Evolutionary conservation across 2,888 invertebrate genomes (phyloP), one percentile per base, ranked within the genome.

Genomic region (Meandrusa payeni): DNA sequence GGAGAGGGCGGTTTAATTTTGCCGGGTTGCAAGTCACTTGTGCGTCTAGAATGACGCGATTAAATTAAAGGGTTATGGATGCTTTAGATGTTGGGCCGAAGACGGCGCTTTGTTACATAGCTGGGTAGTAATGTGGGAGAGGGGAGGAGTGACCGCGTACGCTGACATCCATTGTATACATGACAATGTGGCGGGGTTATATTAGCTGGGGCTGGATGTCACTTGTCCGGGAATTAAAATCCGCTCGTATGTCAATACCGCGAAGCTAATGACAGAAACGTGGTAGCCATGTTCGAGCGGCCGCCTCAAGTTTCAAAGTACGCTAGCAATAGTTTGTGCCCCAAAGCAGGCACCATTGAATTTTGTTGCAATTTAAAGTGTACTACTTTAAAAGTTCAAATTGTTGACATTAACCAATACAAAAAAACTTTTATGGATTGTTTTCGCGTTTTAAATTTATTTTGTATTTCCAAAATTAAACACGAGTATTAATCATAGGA

Each of bases 151-250:
- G 71, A 74, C 65, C 70, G 71, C 69, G 41, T 54, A 46, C 60
- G 64, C 48, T 62, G 68, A 73, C 68, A 69, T 69, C 64, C 75
- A 68, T 62, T 59, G 56, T 65, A 55, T 61, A 68, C 60, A 65
- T 64, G 64, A 69, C 64, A 61, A 64, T 62, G 55, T 56, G 47
- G 55, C 59, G 54, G 46, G 47, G 34, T n/a, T 28, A 33, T 41
- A 34, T 32, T 41, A 27, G 12, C 26, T 7, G 24, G 10, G 4
- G 17, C 31, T 39, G n/a, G 31, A 32, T 40, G 17, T 32, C 24
- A 24, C 24, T 17, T 32, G 29, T 22, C 22, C 29, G 22, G 19
- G 28, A 20, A 38, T 38, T 11, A 29, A 39, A 39, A 10, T 15
- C 15, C 2, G 28, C 10, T 39, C 29, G 23, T 39, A 39, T 29